A percentile compares a stretch with the other conserved stretches of the same genome.
Conservation (phyloP, 2,797 vertebrate species). For the Margarornis squamiger region DNA sequence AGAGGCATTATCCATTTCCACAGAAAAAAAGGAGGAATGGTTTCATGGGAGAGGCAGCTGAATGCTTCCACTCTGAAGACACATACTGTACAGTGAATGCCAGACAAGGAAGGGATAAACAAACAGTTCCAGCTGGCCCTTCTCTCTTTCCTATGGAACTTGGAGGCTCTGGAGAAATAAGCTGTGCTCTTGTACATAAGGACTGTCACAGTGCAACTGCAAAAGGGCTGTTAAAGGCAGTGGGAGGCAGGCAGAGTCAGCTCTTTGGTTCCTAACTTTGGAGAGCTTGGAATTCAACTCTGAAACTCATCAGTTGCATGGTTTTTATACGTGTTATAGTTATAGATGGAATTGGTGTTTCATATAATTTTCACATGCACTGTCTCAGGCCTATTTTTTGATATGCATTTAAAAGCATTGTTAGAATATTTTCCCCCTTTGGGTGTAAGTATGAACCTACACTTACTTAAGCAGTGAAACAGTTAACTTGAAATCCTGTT, state of each 20-base stretch:
- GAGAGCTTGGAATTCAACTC: not conserved
- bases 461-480: not conserved
- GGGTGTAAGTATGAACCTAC: not conserved
- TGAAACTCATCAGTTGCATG: not conserved
- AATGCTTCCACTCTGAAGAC: not conserved
- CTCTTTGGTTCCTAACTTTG: not conserved
- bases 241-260: not conserved
- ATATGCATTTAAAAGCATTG: not conserved
- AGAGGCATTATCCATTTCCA: not conserved
- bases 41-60: not conserved
- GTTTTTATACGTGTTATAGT: not conserved
- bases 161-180: not conserved
- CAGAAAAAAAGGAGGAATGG: not conserved
- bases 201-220: not conserved
- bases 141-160: not conserved
- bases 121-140: not conserved
- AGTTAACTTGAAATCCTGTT: slow-evolving; percentile 49
- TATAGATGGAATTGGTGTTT: not conserved
- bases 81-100: not conserved
- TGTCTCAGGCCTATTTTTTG: not conserved
- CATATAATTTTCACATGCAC: not conserved
- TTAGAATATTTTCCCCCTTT: not conserved
- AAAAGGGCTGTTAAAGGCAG: not conserved
- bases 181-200: not conserved
- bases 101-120: not conserved